Evolutionary conservation across 1,140 invertebrate species (phyloP).

Genomic region (Zeugodacus cucurbitae): DNA sequence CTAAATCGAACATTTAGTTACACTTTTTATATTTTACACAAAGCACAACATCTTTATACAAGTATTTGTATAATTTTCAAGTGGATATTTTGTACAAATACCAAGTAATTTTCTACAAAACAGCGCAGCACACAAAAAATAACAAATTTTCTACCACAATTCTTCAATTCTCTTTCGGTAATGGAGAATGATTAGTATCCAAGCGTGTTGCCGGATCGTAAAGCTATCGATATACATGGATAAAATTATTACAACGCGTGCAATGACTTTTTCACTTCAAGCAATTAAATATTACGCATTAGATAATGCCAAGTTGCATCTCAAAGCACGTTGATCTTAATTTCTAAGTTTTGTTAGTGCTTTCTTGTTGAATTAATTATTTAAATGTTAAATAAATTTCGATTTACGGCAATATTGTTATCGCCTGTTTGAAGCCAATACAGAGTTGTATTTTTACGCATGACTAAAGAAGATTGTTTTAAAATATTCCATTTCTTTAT

Average conservation of each 20-base stretch:
- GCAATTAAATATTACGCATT: no score
- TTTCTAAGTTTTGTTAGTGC: no score
- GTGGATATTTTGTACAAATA: neutral
- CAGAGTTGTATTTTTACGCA: no score
- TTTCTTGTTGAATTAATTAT: no score
- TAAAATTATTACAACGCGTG: neutral
- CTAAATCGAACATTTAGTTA: neutral
- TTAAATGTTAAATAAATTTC: no score
- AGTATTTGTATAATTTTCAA: neutral
- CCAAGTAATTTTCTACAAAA: conserved; percentile 20
- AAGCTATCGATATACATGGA: neutral
- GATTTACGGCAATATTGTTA: no score
- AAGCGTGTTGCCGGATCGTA: conserved; percentile 18
- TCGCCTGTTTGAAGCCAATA: no score
- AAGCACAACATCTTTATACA: neutral
- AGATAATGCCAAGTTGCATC: no score
- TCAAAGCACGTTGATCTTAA: no score
- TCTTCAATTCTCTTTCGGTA: conserved; percentile 32
- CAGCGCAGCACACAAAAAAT: conserved; percentile 32
- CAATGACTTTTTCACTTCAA: no score
- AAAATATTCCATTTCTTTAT: no score
- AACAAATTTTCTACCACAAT: conserved; percentile 37
- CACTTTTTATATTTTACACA: neutral
- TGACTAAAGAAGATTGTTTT: no score
- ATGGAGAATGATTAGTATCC: conserved; percentile 37